Evolutionary conservation across 1,140 invertebrate genomes (phyloP).

Genomic region (Drosophila mauritiana): DNA sequence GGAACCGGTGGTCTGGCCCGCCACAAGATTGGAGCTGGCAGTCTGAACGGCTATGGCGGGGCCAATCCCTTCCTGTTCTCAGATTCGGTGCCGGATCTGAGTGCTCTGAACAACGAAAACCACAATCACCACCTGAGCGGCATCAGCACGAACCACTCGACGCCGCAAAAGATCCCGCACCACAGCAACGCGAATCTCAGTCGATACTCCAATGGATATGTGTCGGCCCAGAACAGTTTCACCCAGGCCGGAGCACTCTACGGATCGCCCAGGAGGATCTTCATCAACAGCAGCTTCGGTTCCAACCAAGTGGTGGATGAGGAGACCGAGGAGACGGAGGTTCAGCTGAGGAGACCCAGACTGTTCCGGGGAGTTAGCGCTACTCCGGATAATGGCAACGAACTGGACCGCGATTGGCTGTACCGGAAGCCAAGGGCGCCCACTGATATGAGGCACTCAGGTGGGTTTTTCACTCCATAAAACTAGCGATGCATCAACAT

Average conservation of each 20-base stretch:
- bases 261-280: slow-evolving; percentile 76
- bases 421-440: slow-evolving; percentile 81
- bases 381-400: slow-evolving; percentile 79
- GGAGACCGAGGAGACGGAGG: slow-evolving; percentile 80
- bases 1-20: slow-evolving; percentile 64
- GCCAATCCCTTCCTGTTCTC: slow-evolving; percentile 83
- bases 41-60: slow-evolving; percentile 72
- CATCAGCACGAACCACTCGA: slow-evolving; percentile 83
- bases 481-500: background rate
- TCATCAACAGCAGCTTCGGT: slow-evolving; percentile 79
- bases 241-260: slow-evolving; percentile 64
- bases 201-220: slow-evolving; percentile 80
- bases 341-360: slow-evolving; percentile 72
- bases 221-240: slow-evolving; percentile 77
- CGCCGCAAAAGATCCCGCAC: slow-evolving; percentile 80
- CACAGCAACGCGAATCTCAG: slow-evolving; percentile 77
- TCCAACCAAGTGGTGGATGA: slow-evolving; percentile 83
- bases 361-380: slow-evolving; percentile 69
- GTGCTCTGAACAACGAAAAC: slow-evolving; percentile 80
- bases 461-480: slow-evolving; percentile 43
- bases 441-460: slow-evolving; percentile 82
- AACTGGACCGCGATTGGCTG: slow-evolving; percentile 81
- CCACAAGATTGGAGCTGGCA: slow-evolving; percentile 79
- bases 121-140: slow-evolving; percentile 78
- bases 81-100: slow-evolving; percentile 83